Percentiles rank a stretch among this genome's conserved stretches.
Conservation (phyloP, 2,113 vertebrate genomes). For the Cettia cetti region DNA sequence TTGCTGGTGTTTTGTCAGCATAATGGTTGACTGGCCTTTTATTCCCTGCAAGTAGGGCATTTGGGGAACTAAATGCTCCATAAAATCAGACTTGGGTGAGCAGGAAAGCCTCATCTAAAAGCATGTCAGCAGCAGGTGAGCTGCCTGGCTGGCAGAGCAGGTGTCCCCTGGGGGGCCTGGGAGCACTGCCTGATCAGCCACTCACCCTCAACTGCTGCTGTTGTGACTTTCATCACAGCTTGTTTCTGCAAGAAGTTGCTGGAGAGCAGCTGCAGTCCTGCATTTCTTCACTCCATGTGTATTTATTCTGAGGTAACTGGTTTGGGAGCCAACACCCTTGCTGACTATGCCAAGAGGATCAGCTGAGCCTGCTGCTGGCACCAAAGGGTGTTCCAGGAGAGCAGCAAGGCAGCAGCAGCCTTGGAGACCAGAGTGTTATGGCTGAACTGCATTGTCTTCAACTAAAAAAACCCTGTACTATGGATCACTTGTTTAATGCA, state of each 20-base stretch:
- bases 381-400: neutral
- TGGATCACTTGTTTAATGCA: neutral
- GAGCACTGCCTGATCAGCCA: neutral
- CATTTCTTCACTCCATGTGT: neutral
- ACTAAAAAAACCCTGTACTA: rapidly evolving
- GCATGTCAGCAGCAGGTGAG: neutral
- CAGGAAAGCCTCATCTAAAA: neutral
- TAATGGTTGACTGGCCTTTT: neutral
- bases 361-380: neutral
- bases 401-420: neutral
- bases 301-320: neutral
- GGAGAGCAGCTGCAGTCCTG: neutral
- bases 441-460: neutral
- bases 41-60: neutral
- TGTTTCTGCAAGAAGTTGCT: neutral
- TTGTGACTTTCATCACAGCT: neutral
- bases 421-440: neutral
- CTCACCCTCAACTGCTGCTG: neutral
- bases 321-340: neutral
- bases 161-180: neutral
- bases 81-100: neutral
- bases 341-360: neutral
- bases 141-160: neutral
- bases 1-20: neutral
- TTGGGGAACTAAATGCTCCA: neutral